These are phyloP conservation scores for Priocnemis perturbator DNA, from an alignment of 2,888 invertebrate genomes.

Conservation along the genomic window DNA sequence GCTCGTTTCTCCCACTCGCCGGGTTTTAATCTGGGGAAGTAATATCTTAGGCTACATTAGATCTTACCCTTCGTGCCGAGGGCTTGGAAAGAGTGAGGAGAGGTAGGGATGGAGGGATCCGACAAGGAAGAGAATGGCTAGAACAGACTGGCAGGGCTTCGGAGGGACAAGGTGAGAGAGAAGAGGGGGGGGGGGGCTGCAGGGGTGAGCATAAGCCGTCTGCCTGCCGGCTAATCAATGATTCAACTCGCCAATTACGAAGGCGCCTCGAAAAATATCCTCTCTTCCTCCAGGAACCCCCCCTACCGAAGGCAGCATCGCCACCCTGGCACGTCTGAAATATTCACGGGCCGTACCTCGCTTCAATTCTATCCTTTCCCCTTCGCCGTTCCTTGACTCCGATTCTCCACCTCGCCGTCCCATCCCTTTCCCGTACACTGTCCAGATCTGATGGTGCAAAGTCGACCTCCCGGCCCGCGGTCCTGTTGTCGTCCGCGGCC, in stretches of 20 bases:
- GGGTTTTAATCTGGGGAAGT: slow-evolving; percentile 67
- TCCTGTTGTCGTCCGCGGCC: background rate
- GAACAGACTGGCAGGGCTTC: background rate
- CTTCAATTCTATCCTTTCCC: slow-evolving; percentile 50
- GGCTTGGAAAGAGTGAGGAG: background rate
- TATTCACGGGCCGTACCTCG: slow-evolving; percentile 48
- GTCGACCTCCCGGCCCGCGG: background rate
- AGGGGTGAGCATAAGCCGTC: slow-evolving; percentile 56
- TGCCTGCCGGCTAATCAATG: slow-evolving; percentile 69
- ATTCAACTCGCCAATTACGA: slow-evolving; percentile 72
- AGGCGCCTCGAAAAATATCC: slow-evolving; percentile 69
- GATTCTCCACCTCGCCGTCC: background rate
- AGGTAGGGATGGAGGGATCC: slow-evolving; percentile 4
- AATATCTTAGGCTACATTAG: slow-evolving; percentile 69
- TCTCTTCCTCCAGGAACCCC: slow-evolving; percentile 22
- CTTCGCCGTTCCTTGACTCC: slow-evolving; percentile 14
- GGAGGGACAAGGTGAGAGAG: slow-evolving; percentile 1
- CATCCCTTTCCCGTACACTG: background rate
- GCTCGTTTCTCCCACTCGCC: slow-evolving; percentile 50
- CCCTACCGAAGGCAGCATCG: slow-evolving; percentile 14
- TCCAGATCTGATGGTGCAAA: slow-evolving; percentile 21
- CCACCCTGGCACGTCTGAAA: slow-evolving; percentile 42
- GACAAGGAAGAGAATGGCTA: slow-evolving; percentile 4
- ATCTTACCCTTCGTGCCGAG: slow-evolving; percentile 47
- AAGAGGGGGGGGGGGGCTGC: slow-evolving; percentile 21